Conservation (phyloP, 2,888 invertebrate species). For the Saturnia japonica region DNA sequence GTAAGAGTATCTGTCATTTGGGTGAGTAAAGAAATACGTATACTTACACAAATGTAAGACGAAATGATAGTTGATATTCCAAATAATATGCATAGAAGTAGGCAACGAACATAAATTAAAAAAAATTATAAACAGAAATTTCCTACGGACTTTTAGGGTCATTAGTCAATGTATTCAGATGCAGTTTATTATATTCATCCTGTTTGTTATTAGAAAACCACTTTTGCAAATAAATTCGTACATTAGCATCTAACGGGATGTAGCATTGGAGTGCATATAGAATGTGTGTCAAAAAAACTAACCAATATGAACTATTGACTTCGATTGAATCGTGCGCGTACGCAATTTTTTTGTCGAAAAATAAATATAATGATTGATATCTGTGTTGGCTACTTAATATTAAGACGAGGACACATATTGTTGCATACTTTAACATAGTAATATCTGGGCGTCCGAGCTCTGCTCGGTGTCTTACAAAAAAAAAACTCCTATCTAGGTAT, state of each 20-base stretch:
- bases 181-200: conserved; percentile 25
- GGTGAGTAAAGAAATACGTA: conserved; percentile 7
- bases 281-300: conserved; percentile 34
- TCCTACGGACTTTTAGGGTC: conserved; percentile 26
- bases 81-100: conserved; percentile 23
- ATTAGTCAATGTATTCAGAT: conserved; percentile 33
- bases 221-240: conserved; percentile 24
- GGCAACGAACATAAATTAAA: conserved; percentile 28
- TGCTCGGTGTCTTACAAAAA: too few species aligned
- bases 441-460: too few species aligned
- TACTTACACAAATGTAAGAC: neutral
- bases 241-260: conserved; percentile 42
- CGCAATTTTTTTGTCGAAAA: conserved; percentile 9
- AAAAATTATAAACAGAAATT: conserved; percentile 30
- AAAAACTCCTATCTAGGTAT: too few species aligned
- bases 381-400: conserved; percentile 10
- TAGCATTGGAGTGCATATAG: conserved; percentile 27
- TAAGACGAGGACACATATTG: neutral
- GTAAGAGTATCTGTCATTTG: neutral
- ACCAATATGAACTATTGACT: conserved; percentile 24
- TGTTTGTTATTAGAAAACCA: conserved; percentile 8
- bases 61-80: conserved; percentile 20
- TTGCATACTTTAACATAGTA: too few species aligned
- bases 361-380: conserved; percentile 23
- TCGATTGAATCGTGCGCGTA: conserved; percentile 1